Evolutionary conservation across 2,888 invertebrate species (phyloP), one percentile per base, ranked within the genome.

Genomic region (Priocnemis perturbator): DNA sequence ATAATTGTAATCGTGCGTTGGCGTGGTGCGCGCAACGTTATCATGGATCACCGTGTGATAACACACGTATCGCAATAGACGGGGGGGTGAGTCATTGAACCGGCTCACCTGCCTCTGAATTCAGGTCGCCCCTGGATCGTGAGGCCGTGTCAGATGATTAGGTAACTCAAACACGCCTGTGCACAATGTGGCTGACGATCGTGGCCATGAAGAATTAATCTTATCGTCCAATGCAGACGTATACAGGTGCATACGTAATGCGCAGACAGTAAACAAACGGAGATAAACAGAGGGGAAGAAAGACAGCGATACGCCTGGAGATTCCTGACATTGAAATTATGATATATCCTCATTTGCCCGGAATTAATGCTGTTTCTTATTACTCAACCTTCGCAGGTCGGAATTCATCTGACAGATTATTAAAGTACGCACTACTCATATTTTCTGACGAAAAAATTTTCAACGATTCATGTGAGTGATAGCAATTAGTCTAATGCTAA

Each of bases 1-100:
- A 67, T 73, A 75, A 76, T 78, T 78, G 63, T 71, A 76, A 78
- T 76, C 69, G 69, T 64, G 57, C 75, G 63, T 72, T 64, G 44
- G 58, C 73, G 61, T 64, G 73, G 67, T 67, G 45, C 56, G 65
- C 62, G 37, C 50, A 9, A 44, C 59, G 64, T 61, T 76, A 72
- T 74, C 77, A 26, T n/a, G 64, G 52, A 78, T 76, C 52, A 45
- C 30, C 17, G 17, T 37, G 50, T 60, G 75, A 76, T 75, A 78
- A 60, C 65, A 60, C 60, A 52, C 64, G 65, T 61, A 71, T 69
- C 60, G 57, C 56, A 67, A 65, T 64, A 67, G 48, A 48, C 52
- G 44, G 15, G 47, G 7, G 3, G 2, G 45, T 11, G 21, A 20
- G 45, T 50, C 60, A 56, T 3, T 30, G 37, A 61, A 60, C 60